phyloP scores from a whole-genome alignment of 2,113 vertebrate genomes.

The Phainopepla nitens region DNA sequence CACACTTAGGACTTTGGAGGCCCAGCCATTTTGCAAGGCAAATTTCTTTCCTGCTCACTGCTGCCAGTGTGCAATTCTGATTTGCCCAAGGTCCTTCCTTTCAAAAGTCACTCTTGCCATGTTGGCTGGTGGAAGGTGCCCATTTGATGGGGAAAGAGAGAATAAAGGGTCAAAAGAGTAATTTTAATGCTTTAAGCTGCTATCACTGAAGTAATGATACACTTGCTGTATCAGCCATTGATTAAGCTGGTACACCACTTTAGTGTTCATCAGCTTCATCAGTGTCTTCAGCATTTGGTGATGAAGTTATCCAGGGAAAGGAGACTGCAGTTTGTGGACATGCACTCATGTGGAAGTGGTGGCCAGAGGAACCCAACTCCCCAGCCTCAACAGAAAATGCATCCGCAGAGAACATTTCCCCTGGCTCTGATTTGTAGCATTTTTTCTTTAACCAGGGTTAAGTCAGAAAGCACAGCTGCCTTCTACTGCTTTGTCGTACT shows the following conservation, averaged over 20 bases:
- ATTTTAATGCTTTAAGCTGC: background rate
- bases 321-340: background rate
- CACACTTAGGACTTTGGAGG: background rate
- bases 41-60: background rate
- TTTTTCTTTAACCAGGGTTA: background rate
- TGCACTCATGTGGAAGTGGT: background rate
- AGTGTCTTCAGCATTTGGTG: background rate
- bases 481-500: background rate
- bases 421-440: accelerated
- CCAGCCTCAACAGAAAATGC: background rate
- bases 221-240: accelerated
- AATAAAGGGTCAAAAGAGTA: background rate
- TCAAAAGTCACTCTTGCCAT: background rate
- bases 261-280: background rate
- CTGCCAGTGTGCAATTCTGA: background rate
- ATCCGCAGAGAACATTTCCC: background rate
- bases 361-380: background rate
- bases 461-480: background rate
- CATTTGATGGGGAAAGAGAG: background rate
- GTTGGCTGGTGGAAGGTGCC: background rate
- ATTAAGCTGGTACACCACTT: background rate
- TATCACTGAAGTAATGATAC: background rate
- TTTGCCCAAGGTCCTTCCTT: background rate
- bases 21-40: background rate
- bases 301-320: background rate